Evolutionary conservation across 2,113 vertebrate species (phyloP).

Genomic region (Zootoca vivipara): DNA sequence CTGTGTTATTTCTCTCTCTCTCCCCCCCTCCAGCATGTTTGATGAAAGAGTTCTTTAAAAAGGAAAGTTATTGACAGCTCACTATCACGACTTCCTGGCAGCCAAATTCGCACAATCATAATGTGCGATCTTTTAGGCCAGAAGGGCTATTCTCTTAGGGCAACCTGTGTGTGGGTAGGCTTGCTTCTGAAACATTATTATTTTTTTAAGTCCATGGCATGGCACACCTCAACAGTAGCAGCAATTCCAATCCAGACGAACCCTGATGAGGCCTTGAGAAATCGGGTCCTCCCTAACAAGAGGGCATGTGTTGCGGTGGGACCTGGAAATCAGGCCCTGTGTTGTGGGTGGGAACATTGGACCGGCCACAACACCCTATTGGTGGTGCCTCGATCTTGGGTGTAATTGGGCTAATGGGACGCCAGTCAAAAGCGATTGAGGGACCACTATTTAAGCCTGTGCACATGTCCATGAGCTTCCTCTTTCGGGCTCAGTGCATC

Average conservation of each 20-base stretch:
- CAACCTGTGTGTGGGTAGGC: background rate
- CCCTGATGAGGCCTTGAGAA: background rate
- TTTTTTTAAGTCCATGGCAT: background rate
- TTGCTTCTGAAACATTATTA: background rate
- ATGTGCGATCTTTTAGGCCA: background rate
- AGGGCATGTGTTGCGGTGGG: no score
- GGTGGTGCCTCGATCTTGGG: no score
- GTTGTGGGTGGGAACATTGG: no score
- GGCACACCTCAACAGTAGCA: no score
- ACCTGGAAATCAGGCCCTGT: no score
- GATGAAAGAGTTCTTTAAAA: background rate
- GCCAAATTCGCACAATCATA: background rate
- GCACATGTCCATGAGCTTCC: no score
- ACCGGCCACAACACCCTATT: no score
- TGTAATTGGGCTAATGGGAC: no score
- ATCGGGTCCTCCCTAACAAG: no score
- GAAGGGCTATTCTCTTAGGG: background rate
- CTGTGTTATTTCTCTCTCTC: background rate
- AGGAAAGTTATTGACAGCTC: background rate
- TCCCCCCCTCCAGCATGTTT: background rate
- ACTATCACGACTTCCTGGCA: background rate
- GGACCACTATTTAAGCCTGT: no score
- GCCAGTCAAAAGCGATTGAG: no score
- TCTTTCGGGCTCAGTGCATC: no score
- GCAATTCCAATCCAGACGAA: background rate